These are phyloP conservation scores for Ploceus nigricollis DNA, from an alignment of 2,113 vertebrate species.

Conservation along the genomic window DNA sequence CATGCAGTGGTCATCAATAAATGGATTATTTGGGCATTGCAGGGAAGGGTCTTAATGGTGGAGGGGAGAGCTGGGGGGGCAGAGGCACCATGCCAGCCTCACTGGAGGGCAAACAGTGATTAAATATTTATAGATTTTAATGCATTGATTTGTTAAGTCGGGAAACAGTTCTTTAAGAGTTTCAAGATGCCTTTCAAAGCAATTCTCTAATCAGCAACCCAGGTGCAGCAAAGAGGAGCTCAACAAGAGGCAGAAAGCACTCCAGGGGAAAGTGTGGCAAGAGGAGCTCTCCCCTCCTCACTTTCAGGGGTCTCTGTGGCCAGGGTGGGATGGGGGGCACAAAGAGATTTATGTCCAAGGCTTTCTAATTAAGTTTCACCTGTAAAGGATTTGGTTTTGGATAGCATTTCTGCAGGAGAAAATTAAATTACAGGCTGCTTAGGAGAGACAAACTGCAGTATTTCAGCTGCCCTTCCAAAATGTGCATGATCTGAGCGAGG, in stretches of 20 bases:
- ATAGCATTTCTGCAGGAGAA: not conserved
- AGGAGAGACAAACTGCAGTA: not conserved
- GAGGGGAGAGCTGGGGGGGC: not conserved
- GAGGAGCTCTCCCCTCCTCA: rapidly evolving
- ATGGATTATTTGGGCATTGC: constrained; percentile 41
- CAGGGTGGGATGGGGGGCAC: rapidly evolving
- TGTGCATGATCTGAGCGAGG: rapidly evolving
- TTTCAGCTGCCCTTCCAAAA: not conserved
- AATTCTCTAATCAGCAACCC: constrained; percentile 35
- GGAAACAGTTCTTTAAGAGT: constrained; percentile 47
- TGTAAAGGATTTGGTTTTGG: not conserved
- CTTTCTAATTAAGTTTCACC: not conserved
- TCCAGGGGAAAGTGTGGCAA: not conserved
- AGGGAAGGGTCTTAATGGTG: not conserved
- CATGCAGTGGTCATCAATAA: constrained; percentile 40
- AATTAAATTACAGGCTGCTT: not conserved
- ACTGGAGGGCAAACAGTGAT: constrained; percentile 39
- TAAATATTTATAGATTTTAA: constrained; percentile 77
- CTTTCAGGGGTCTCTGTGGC: rapidly evolving
- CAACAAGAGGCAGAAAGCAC: not conserved
- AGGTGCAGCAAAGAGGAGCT: constrained; percentile 32
- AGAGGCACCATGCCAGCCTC: not conserved
- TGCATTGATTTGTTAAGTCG: constrained; percentile 60
- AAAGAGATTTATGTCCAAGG: not conserved
- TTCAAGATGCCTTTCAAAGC: constrained; percentile 18